Evolutionary conservation across 2,113 vertebrate species (phyloP), one percentile per base, ranked within the genome.

Genomic region (Spea bombifrons): DNA sequence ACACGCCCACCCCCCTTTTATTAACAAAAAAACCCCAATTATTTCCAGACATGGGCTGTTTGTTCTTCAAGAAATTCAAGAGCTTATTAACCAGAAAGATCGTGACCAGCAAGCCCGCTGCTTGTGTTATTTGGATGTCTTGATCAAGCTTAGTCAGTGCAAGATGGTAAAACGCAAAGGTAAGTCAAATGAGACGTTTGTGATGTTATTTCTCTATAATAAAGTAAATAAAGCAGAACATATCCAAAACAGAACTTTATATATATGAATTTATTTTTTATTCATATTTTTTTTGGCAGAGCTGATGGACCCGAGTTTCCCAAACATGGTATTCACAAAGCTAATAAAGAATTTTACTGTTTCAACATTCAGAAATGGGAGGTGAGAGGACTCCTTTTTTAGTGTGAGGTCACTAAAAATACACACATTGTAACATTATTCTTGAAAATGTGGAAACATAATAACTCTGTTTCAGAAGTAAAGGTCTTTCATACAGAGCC

Each of bases 121-220:
- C 59, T 83, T 94, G 52, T 98, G 93, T 91, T 98, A 95, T 79
- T 86, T 98, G 64, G 90, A 93, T 12, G 83, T 88, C 46, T 93
- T 99, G 16, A 81, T 98, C 75, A 95, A 86, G 84, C 87, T 96
- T 80, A 88, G 88, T 17, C 84, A 79, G 2, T 84, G 91, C 82
- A 95, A 83, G 81, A 84, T 78, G 52, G 82, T 96, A 70, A 88
- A 82, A 75, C 90, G 86, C 53, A 98, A 95, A 83, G 81, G 97
- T 99, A 88, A 96, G 94, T 85, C 5, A 48, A 16, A 10, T 30
- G 30, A 30, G 30, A 30, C 2, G 30, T 30, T 30, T 30, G 30
- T 30, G 30, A 30, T 30, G 30, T 30, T 30, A 2, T 30, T 30
- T 30, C 30, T 30, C 1, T 30, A 30, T 30, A 2, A 30, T 30